These are phyloP conservation scores for Chaetorhynchus papuensis DNA, from an alignment of 2,113 vertebrate genomes.

Conservation along the genomic window DNA sequence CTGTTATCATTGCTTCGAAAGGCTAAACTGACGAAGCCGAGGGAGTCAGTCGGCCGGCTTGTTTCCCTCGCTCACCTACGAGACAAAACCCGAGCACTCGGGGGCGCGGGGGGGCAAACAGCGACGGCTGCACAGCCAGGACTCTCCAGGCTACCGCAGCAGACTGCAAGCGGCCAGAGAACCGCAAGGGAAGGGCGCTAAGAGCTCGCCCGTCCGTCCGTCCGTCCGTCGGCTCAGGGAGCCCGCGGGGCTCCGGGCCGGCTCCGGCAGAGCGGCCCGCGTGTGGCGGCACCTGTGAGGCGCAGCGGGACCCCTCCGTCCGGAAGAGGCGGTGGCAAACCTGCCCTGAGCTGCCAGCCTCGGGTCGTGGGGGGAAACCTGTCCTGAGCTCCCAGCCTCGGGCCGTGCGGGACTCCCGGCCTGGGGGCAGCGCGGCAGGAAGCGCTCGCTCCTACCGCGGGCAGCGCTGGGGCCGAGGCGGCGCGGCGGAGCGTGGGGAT, in stretches of 20 bases:
- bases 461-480: neutral
- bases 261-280: neutral
- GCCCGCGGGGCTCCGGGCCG: neutral
- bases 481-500: neutral
- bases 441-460: neutral
- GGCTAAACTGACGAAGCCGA: neutral
- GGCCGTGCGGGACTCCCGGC: neutral
- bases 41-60: neutral
- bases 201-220: neutral
- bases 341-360: neutral
- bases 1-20: neutral
- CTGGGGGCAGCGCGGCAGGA: neutral
- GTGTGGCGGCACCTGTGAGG: neutral
- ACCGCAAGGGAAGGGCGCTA: too few relatives aligned
- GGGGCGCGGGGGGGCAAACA: too few relatives aligned
- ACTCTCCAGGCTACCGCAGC: neutral
- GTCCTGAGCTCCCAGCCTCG: neutral
- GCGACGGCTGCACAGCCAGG: accelerated
- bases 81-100: neutral
- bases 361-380: accelerated
- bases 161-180: neutral
- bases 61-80: neutral
- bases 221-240: neutral
- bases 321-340: too few relatives aligned
- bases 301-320: neutral